Evolutionary conservation across 2,888 invertebrate genomes (phyloP).

Genomic region (Hypomecis punctinalis): DNA sequence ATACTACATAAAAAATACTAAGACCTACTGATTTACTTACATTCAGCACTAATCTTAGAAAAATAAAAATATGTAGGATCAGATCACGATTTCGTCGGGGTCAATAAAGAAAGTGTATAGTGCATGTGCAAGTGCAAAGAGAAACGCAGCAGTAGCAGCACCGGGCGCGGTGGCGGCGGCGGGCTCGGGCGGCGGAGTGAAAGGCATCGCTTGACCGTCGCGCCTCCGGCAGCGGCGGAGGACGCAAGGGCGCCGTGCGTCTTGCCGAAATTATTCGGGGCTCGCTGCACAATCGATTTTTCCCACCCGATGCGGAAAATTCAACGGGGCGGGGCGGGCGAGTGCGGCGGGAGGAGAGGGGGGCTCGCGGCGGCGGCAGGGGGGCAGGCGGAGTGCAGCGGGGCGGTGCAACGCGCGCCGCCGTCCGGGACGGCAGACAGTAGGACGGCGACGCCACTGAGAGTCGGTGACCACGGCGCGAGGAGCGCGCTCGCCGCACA

Average conservation of each 20-base stretch:
- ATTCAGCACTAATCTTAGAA: too few relatives aligned
- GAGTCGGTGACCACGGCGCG: constrained; percentile 84
- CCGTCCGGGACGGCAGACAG: constrained; percentile 77
- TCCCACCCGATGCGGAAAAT: constrained; percentile 85
- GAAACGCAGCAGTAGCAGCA: neutral
- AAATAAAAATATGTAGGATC: too few relatives aligned
- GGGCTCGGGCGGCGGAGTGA: constrained; percentile 54
- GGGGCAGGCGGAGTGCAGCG: constrained; percentile 83
- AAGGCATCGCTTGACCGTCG: constrained; percentile 73
- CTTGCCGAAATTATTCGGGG: constrained; percentile 85
- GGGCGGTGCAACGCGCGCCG: constrained; percentile 83
- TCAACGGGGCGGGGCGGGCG: constrained; percentile 82
- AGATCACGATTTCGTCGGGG: neutral
- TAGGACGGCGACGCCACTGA: constrained; percentile 84
- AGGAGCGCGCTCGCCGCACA: constrained; percentile 82
- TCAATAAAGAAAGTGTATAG: neutral
- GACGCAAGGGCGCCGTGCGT: constrained; percentile 84
- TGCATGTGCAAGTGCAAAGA: neutral
- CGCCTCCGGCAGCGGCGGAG: constrained; percentile 55
- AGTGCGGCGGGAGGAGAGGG: constrained; percentile 61
- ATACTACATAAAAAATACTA: too few relatives aligned
- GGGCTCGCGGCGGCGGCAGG: constrained; percentile 63
- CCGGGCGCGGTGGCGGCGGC: constrained; percentile 16
- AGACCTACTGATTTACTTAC: too few relatives aligned
- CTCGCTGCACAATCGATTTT: constrained; percentile 85